Evolutionary conservation across 2,797 vertebrate genomes (phyloP), one percentile per base, ranked within the genome.

Genomic region (Fistularia tabacaria): DNA sequence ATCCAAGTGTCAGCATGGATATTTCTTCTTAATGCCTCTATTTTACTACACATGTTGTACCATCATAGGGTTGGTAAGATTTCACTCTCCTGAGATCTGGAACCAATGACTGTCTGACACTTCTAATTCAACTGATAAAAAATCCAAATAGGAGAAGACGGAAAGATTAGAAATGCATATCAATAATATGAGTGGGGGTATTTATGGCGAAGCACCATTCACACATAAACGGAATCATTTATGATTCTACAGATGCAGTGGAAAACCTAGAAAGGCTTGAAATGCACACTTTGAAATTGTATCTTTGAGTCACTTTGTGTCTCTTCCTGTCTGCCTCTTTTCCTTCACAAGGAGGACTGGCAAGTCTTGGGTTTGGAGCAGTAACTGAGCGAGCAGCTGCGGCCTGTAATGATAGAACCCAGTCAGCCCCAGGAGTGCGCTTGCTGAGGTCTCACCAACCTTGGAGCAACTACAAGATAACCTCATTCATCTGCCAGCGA

Each of bases 401-500:
- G 67, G 54, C 57, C 69, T 64, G 42, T 73, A 70, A 82, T 87
- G 76, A 81, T 69, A 59, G 66, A 71, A 51, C 41, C 39, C 45
- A 65, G 77, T 67, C 64, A 53, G 73, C 74, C 72, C 48, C 62
- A 36, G 63, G 73, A 76, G 74, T 57, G 13, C 9, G 36, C 57
- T 62, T 9, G 3, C 60, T 38, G 62, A 79, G 73, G 67, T 73
- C 77, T 82, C 10, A 7, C 71, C 71, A 75, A 82, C 79, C 81
- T 82, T 75, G 72, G 75, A 79, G 78, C 72, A 59, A 65, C 66
- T 61, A 58, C 46, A 64, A 80, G 81, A 80, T 80, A 64, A 67
- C 54, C 53, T 79, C 72, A 82, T 86, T 86, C 62, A 76, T 85
- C 82, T 81, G 79, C 62, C 60, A 63, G 62, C 49, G 70, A 62